Evolutionary conservation across 2,797 vertebrate species (phyloP), one percentile per base, ranked within the genome.

Genomic region (Clarias pachynema): DNA sequence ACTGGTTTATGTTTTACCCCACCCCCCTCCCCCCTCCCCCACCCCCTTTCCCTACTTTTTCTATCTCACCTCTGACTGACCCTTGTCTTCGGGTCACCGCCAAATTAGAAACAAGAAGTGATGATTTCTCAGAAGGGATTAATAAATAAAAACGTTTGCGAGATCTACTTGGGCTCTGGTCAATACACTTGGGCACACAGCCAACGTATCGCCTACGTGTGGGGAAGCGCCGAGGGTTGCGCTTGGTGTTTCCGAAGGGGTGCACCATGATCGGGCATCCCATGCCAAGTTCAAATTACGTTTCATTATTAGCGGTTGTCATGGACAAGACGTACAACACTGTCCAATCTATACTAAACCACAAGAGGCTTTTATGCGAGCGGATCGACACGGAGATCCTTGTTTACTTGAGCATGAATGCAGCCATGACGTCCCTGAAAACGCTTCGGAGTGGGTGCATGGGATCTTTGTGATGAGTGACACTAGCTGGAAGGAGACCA

Each of bases 401-500:
- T 82, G 83, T 77, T 81, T 78, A 84, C 72, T 40, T 81, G 70
- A 83, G 62, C 63, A 73, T 66, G 82, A 79, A 72, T 16, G 49
- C 5, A 59, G 22, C 44, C 90, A 89, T 87, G 85, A 68, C 16
- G n/a, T 85, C 81, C 75, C 82, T 72, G 72, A 87, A 62, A 79
- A 79, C 40, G 20, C 89, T 92, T 93, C 94, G 89, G 91, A 90
- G 91, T 78, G 80, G 92, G 89, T 89, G 90, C 90, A 92, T 89
- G 91, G 88, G 93, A 94, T 87, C 92, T 86, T 93, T 93, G 92
- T 37, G 88, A 89, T 89, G 89, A 88, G 89, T 86, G 65, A 75
- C 77, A 81, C 69, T 89, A 88, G 87, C 88, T 86, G 0, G 2
- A 91, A 93, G 92, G 89, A 89, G 91, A 91, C 87, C 81, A 89